Evolutionary conservation across 2,888 invertebrate species (phyloP), one percentile per base, ranked within the genome.

Genomic region (Drosophila rellima): DNA sequence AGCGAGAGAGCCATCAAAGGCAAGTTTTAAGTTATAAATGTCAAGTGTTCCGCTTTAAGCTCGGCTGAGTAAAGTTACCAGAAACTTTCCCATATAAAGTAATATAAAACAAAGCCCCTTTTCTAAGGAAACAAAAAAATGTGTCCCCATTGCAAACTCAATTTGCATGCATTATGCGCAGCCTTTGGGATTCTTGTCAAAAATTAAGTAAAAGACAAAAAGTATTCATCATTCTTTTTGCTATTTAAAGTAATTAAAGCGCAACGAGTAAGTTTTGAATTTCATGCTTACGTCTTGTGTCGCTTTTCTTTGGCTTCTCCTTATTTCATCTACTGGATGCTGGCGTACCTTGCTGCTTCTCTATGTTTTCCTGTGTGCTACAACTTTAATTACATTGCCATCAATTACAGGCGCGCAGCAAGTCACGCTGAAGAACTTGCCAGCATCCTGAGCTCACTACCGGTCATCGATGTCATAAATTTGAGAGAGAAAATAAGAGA

Each of bases 321-420:
- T 42, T 13, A 33, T 18, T 56, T 20, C 50, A 52, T 47, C 18
- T 40, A 54, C 44, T 51, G 37, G 17, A 44, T 17, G 8, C 35
- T 18, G 17, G 35, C 26, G 50, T 65, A 44, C 42, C 60, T 57
- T 52, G 42, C 17, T n/a, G 45, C 42, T 64, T 50, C 56, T 62
- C 64, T 60, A 74, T 65, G 65, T 69, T 78, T 80, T 62, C 59
- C 62, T 47, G 66, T 59, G 67, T 71, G 44, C 80, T 66, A 54
- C 66, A 73, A 73, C 78, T 68, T 82, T 86, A 82, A 88, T 83
- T 78, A 65, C 68, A 70, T 60, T 70, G 70, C 74, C 74, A 74
- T 71, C 83, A 74, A 74, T 70, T 82, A 64, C 64, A 80, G 80
- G 20, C 55, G 62, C 57, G 33, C 54, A 45, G 52, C 42, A 51